Evolutionary conservation across 2,797 vertebrate genomes (phyloP).

Genomic region (Macropodus opercularis): DNA sequence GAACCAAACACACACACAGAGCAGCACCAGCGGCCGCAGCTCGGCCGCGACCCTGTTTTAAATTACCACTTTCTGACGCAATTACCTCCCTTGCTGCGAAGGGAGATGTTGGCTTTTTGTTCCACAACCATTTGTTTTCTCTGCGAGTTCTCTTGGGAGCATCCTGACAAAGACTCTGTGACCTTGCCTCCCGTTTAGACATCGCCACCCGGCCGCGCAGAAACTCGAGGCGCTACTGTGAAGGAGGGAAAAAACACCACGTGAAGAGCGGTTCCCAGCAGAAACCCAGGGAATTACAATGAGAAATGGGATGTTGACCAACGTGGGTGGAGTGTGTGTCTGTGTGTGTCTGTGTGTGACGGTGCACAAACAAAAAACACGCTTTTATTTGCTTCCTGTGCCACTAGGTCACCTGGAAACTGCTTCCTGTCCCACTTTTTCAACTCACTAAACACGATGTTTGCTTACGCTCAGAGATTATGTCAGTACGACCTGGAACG

Average conservation of each 20-base stretch:
- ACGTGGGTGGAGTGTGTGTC: no score
- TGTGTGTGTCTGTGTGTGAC: slow-evolving; percentile 5
- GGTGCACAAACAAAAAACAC: no score
- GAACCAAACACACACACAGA: slow-evolving; percentile 12
- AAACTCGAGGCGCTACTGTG: slow-evolving; percentile 22
- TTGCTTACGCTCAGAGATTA: no score
- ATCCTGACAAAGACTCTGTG: slow-evolving; percentile 55
- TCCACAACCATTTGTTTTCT: slow-evolving; percentile 59
- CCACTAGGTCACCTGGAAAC: slow-evolving; percentile 26
- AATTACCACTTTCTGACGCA: slow-evolving; percentile 70
- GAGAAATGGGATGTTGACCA: slow-evolving; percentile 53
- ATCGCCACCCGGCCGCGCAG: slow-evolving; percentile 8
- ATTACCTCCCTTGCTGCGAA: slow-evolving; percentile 54
- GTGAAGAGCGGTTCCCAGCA: slow-evolving; percentile 41
- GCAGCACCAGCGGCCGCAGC: slow-evolving; percentile 2
- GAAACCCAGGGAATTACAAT: slow-evolving; percentile 29
- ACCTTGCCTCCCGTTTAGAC: slow-evolving; percentile 61
- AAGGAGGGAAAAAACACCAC: background rate
- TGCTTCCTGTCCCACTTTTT: slow-evolving; percentile 42
- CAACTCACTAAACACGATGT: slow-evolving; percentile 28
- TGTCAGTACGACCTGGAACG: background rate
- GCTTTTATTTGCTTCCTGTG: background rate
- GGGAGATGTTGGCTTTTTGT: slow-evolving; percentile 56
- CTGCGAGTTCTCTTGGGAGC: slow-evolving; percentile 33
- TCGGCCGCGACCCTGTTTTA: slow-evolving; percentile 50